Evolutionary conservation across 2,113 vertebrate species (phyloP), one percentile per base, ranked within the genome.

Genomic region (Antigone vipio): DNA sequence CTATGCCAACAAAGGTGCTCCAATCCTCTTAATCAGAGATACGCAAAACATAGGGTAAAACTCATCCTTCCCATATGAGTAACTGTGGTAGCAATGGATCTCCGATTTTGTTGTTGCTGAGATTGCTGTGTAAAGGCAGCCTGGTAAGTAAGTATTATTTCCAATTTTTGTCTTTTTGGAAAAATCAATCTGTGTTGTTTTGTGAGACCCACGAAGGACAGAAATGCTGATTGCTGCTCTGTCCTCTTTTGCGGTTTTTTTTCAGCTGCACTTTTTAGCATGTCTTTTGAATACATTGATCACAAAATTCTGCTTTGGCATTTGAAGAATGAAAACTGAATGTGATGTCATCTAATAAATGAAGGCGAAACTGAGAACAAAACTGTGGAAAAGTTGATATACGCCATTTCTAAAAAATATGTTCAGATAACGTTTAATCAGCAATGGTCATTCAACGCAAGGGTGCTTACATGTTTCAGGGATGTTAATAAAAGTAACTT

Each of bases 221-320:
- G 27, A 73, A 80, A 44, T 66, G 4, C 16, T 40, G 8, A 69
- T 71, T 11, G 8, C 26, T 67, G 7, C 24, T 40, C 3, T 50
- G 42, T n/a, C 27, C 3, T 40, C 5, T 32, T 44, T 45, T 3
- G 3, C 2, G 1, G 8, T 3, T 14, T 15, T 32, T 49, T 56
- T 64, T 67, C 34, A 71, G 9, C 21, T 84, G 14, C 9, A 15
- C 8, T 38, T 75, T 59, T 79, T 76, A 56, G n/a, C 4, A 2
- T 27, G 12, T 66, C 21, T 53, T 91, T 87, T 84, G 29, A 71
- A 50, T 1, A 0, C 1, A 3, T 42, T 38, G 2, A 84, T n/a
- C 17, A 47, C 64, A 60, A 45, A 74, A 44, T 59, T 77, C 11
- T 29, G 0, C 23, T 38, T 24, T 42, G 47, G 24, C 8, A 15